phyloP scores from a whole-genome alignment of 2,797 vertebrate genomes.

The Moxostoma hubbsi region DNA sequence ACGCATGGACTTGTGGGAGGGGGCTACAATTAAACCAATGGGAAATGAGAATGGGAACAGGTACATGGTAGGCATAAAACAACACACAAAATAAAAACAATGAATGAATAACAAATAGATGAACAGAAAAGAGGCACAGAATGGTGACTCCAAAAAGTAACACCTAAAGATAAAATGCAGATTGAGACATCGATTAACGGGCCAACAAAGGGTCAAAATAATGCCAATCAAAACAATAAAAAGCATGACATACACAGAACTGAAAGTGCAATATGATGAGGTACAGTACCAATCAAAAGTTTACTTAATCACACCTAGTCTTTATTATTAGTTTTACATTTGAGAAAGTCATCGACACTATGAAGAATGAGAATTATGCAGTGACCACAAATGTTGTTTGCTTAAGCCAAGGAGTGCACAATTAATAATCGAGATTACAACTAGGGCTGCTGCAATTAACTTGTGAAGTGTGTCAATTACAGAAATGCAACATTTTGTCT shows the following conservation, averaged over 20 bases:
- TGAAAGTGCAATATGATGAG: neutral
- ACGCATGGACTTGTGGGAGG: conserved; percentile 88
- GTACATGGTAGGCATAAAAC: conserved; percentile 52
- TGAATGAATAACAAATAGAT: conserved; percentile 30
- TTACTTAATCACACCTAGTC: no score
- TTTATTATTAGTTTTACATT: no score
- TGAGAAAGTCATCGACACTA: no score
- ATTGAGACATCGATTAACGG: neutral
- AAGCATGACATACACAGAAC: no score
- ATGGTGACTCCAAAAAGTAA: neutral
- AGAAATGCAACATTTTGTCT: no score
- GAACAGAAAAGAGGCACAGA: conserved; percentile 46
- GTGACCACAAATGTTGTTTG: no score
- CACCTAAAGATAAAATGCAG: neutral
- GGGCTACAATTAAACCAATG: conserved; percentile 83
- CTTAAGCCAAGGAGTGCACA: no score
- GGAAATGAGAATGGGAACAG: conserved; percentile 58
- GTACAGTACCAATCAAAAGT: no score
- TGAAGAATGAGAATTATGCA: no score
- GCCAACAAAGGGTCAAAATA: conserved; percentile 7
- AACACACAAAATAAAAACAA: conserved; percentile 47
- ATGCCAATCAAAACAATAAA: conserved; percentile 8
- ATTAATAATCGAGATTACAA: no score
- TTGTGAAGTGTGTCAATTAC: no score
- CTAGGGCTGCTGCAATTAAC: no score